These are phyloP conservation scores for Abscondita cerata DNA, from an alignment of 2,888 invertebrate species.

Conservation along the genomic window DNA sequence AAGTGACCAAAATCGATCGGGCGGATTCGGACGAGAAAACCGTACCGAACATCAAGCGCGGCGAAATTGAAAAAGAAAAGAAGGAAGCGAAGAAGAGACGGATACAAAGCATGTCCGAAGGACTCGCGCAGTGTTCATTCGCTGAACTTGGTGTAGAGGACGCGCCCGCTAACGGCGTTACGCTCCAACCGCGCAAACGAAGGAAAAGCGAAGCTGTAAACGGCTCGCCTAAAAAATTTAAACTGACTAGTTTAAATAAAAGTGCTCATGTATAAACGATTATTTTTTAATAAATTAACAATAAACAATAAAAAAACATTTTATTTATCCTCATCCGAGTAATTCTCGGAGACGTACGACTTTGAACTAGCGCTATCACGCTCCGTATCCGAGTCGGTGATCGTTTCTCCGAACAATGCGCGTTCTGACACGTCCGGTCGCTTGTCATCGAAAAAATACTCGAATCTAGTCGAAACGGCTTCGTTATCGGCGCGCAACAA, in stretches of 20 bases:
- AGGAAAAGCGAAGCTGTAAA: background rate
- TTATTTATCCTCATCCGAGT: background rate
- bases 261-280: background rate
- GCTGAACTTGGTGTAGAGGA: background rate
- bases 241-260: background rate
- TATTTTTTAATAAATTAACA: too few species aligned
- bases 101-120: background rate
- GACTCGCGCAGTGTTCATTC: background rate
- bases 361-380: background rate
- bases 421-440: background rate
- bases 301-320: too few species aligned
- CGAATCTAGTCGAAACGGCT: constrained; percentile 57
- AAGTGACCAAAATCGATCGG: too few species aligned
- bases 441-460: background rate
- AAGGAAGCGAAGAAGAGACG: constrained; percentile 1
- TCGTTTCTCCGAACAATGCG: background rate
- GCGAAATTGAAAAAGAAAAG: background rate
- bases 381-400: background rate
- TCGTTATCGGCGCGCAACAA: constrained; percentile 69
- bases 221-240: too few species aligned
- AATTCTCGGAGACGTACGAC: background rate
- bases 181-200: background rate
- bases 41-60: too few species aligned
- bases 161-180: background rate
- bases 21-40: background rate